Evolutionary conservation across 2,113 vertebrate genomes (phyloP), one percentile per base, ranked within the genome.

Genomic region (Probosciger aterrimus): DNA sequence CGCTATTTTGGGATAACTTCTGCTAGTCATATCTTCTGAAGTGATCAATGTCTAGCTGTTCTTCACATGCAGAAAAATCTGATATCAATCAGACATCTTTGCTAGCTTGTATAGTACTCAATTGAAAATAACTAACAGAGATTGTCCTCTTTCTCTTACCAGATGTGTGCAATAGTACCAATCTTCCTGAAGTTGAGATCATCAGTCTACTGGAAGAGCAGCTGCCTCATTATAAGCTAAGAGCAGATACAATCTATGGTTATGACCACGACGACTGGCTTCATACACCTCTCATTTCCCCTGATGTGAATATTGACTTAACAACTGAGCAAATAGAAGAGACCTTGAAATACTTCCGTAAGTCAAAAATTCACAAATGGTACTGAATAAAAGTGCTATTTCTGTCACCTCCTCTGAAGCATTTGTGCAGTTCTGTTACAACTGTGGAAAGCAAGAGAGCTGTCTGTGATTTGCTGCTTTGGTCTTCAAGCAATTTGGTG

Each of bases 181-280:
- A 99, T 93, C 98, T 99, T 97, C 99, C 99, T 41, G 99, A 99
- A 98, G 99, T 99, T 46, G 99, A 99, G 98, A 99, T 99, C 98
- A 99, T 99, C 97, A 99, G 99, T 95, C 97, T 99, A 41, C 97
- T 99, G 98, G 99, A 99, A 96, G 99, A 99, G 95, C 99, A 99
- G 97, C 98, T 99, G 95, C 99, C 99, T 64, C 98, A 99, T 94
- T 99, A 99, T 94, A 99, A 98, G 98, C 96, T 99, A 97, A 99
- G 99, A 98, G 99, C 99, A 3, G 99, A 99, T 87, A 99, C 99
- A 84, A 99, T 99, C 97, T 99, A 99, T 15, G 99, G 99, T 91
- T 99, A 99, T 97, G 99, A 99, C 83, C 99, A 99, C 97, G 99
- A 99, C 98, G 99, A 99, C 97, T 99, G 99, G 99, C 98, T 99